phyloP scores from a whole-genome alignment of 2,113 vertebrate species.

The Pelodiscus sinensis region DNA sequence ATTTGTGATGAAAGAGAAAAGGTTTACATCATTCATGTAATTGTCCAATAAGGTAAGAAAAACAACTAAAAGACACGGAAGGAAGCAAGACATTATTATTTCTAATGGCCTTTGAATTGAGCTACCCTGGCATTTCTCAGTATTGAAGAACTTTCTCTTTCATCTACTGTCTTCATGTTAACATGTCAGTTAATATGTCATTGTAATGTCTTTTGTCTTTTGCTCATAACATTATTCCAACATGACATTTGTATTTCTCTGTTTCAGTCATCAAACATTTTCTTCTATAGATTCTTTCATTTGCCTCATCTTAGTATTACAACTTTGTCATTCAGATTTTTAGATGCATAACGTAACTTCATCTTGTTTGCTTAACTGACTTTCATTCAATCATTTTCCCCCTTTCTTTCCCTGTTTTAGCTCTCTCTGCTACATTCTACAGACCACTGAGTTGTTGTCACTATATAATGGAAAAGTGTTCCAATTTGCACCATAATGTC shows the following conservation, averaged over 20 bases:
- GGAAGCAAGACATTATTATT: background rate
- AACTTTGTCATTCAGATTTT: background rate
- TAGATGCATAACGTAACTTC: background rate
- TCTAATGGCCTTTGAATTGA: background rate
- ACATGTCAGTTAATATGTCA: background rate
- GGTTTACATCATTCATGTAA: background rate
- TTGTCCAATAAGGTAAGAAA: background rate
- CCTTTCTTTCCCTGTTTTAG: background rate
- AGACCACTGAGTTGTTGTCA: background rate
- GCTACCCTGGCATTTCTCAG: background rate
- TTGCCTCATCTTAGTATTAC: background rate
- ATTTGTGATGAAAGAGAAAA: background rate
- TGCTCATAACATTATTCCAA: background rate
- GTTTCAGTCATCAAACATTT: background rate
- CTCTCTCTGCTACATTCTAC: background rate
- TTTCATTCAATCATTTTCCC: background rate
- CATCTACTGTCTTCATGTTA: background rate
- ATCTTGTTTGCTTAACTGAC: background rate
- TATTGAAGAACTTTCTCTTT: background rate
- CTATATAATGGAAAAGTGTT: background rate
- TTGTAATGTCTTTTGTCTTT: background rate
- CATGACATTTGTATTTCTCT: background rate
- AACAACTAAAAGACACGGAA: background rate
- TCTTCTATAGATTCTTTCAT: background rate
- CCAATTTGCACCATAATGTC: background rate